Evolutionary conservation across 2,888 invertebrate species (phyloP).

Genomic region (Ischnus inquisitorius): DNA sequence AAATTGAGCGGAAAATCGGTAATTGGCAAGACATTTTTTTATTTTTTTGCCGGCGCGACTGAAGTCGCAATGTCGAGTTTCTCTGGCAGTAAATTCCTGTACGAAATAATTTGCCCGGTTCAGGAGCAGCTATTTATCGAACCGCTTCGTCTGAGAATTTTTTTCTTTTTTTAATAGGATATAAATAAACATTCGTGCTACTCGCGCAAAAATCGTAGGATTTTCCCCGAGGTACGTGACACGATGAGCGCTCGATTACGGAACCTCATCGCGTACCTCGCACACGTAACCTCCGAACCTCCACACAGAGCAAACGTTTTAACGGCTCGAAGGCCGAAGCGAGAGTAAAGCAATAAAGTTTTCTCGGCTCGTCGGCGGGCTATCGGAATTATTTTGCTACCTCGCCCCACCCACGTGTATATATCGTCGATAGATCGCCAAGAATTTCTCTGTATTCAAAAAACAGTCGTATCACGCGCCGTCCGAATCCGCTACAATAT

Average conservation of each 20-base stretch:
- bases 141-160: background rate
- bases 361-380: background rate
- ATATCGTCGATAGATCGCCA: slow-evolving; percentile 28
- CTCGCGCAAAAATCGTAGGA: background rate
- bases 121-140: too few relatives aligned
- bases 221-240: background rate
- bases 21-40: too few relatives aligned
- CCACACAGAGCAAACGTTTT: background rate
- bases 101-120: too few relatives aligned
- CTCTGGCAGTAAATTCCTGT: too few relatives aligned
- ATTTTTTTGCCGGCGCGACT: too few relatives aligned
- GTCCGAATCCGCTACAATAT: slow-evolving; percentile 31
- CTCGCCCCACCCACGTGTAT: background rate
- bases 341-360: slow-evolving; percentile 23
- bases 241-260: background rate
- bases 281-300: slow-evolving; percentile 1
- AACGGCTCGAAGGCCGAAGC: background rate
- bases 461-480: slow-evolving; percentile 21
- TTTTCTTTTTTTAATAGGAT: background rate
- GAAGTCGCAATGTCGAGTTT: too few relatives aligned
- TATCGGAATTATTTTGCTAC: slow-evolving; percentile 47
- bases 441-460: slow-evolving; percentile 59
- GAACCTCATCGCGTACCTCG: background rate
- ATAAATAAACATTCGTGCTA: background rate
- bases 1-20: too few relatives aligned